A percentile compares a stretch with the other conserved stretches of the same genome.
Conservation (phyloP, 1,140 invertebrate species). For the Ruditapes philippinarum region DNA sequence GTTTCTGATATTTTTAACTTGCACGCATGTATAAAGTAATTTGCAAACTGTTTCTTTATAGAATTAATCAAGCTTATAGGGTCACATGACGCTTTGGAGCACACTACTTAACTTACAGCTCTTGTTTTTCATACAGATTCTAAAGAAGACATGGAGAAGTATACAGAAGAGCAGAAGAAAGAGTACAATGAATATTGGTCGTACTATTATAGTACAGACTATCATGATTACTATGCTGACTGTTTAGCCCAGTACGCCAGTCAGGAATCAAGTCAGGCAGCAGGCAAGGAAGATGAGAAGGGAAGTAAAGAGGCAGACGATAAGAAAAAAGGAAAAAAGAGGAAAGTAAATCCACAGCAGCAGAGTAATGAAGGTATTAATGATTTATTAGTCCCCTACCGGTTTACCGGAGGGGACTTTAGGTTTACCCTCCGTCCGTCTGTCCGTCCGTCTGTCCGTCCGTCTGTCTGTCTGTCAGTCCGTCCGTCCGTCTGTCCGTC, state of each 20-base stretch:
- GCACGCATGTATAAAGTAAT: too few species aligned
- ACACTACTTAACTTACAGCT: too few species aligned
- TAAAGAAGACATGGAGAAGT: conserved; percentile 58
- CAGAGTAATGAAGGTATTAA: conserved; percentile 56
- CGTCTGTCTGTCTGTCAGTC: too few species aligned
- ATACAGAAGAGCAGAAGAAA: conserved; percentile 67
- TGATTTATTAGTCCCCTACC: too few species aligned
- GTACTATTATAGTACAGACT: conserved; percentile 78
- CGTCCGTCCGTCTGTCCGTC: too few species aligned
- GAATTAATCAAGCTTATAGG: too few species aligned
- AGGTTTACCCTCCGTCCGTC: too few species aligned
- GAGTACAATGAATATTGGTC: conserved; percentile 75
- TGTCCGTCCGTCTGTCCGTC: too few species aligned
- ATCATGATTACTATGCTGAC: conserved; percentile 66
- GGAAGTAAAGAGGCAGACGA: neutral
- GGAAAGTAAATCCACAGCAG: conserved; percentile 40
- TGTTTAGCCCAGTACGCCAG: conserved; percentile 41
- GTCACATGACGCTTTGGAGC: too few species aligned
- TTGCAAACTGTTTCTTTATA: too few species aligned
- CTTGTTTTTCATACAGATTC: conserved; percentile 45
- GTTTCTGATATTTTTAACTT: too few species aligned
- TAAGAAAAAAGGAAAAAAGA: conserved; percentile 58
- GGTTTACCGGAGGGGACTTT: too few species aligned
- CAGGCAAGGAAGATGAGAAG: conserved; percentile 30
- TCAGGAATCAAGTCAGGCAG: neutral